These are phyloP conservation scores for Chunga burmeisteri DNA, from an alignment of 2,113 vertebrate species.

Conservation along the genomic window DNA sequence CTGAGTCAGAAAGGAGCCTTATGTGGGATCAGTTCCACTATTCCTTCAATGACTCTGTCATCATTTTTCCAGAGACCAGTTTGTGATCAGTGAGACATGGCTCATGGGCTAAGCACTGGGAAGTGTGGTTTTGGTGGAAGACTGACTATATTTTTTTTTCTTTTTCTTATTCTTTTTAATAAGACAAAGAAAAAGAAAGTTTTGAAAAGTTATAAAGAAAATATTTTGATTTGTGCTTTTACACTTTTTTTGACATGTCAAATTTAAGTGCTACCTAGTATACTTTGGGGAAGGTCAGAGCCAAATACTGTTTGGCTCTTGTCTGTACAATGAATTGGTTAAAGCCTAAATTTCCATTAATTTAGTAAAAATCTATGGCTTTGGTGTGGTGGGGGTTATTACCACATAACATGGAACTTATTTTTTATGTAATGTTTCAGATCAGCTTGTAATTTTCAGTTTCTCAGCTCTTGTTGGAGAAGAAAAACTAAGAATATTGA, in stretches of 20 bases:
- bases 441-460: not conserved
- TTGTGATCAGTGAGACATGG: fast-evolving
- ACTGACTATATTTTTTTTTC: not conserved
- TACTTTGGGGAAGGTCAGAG: not conserved
- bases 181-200: not conserved
- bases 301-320: not conserved
- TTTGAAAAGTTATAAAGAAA: not conserved
- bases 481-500: not conserved
- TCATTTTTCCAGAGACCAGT: not conserved
- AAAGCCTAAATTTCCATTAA: not conserved
- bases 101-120: not conserved
- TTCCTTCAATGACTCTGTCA: not conserved
- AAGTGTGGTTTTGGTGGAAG: not conserved
- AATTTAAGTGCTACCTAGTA: not conserved
- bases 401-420: not conserved
- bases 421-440: not conserved
- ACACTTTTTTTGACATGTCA: not conserved
- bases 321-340: not conserved
- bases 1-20: not conserved
- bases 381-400: not conserved
- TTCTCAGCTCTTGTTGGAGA: not conserved
- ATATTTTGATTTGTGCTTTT: not conserved
- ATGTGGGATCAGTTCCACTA: not conserved
- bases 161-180: not conserved
- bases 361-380: not conserved